Conservation (phyloP, 2,888 invertebrate genomes). For the Cataglyphis rosenhaueri region DNA sequence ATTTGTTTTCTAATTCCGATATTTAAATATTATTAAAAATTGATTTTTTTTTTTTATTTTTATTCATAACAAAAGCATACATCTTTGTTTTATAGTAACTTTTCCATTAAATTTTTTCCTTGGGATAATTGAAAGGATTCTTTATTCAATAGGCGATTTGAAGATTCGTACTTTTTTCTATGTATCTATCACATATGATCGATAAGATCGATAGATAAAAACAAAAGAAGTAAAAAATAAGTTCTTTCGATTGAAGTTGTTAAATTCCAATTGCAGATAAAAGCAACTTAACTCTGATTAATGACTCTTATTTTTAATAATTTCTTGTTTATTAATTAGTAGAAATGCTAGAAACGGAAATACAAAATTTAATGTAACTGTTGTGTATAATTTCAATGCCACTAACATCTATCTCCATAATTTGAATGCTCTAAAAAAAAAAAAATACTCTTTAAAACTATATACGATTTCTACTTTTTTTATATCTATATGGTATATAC, state of each 20-base stretch:
- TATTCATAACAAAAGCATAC: not conserved
- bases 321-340: not conserved
- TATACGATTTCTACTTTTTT: not conserved
- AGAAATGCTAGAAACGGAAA: not conserved
- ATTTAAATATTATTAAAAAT: no score
- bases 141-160: not conserved
- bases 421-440: not conserved
- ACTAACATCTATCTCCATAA: not conserved
- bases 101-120: not conserved
- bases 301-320: not conserved
- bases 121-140: not conserved
- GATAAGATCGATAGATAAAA: not conserved
- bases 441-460: not conserved
- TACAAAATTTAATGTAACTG: not conserved
- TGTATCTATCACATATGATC: not conserved
- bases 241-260: not conserved
- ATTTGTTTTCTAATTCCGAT: not conserved
- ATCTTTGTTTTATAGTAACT: not conserved
- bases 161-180: constrained; percentile 9
- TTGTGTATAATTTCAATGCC: not conserved
- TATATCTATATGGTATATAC: not conserved
- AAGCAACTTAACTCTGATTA: not conserved
- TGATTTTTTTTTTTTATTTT: no score
- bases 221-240: constrained; percentile 3
- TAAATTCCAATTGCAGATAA: not conserved